These are phyloP conservation scores for Pseudococcus jackbeardsleyi DNA, from an alignment of 2,888 invertebrate genomes.

Conservation along the genomic window DNA sequence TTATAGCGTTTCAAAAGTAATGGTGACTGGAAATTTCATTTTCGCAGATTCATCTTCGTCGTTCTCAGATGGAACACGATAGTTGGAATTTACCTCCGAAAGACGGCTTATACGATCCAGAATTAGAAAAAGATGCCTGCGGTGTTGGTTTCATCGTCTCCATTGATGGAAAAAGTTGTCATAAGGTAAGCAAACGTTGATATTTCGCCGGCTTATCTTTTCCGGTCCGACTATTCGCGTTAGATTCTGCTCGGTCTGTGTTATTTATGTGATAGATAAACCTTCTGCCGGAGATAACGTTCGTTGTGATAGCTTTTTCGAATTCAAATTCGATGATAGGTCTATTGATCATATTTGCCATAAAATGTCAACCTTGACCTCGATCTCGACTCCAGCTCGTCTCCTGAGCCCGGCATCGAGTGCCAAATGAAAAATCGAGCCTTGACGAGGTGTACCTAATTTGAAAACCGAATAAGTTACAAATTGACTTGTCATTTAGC, in stretches of 20 bases:
- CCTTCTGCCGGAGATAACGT: not conserved
- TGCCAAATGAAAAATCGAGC: not conserved
- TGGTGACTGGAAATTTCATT: not conserved
- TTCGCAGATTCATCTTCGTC: conserved; percentile 22
- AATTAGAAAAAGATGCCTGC: conserved; percentile 96
- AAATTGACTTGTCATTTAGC: not conserved
- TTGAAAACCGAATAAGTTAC: not conserved
- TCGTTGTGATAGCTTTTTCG: not conserved
- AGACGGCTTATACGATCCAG: conserved; percentile 96
- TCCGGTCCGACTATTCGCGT: not conserved
- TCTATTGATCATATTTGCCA: not conserved
- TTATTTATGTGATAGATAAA: too few species aligned
- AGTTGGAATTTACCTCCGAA: conserved; percentile 83
- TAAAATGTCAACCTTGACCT: not conserved
- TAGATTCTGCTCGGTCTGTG: too few species aligned
- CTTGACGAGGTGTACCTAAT: not conserved
- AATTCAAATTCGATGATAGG: not conserved
- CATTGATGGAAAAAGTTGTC: conserved; percentile 93
- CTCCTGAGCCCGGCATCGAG: not conserved
- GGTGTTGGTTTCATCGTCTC: conserved; percentile 99
- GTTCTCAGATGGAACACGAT: conserved; percentile 63
- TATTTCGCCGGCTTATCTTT: not conserved
- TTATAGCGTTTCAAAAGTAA: not conserved
- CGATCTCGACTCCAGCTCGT: not conserved
- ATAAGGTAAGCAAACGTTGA: conserved; percentile 78